Evolutionary conservation across 2,888 invertebrate species (phyloP).

Genomic region (Brachyptera putata): DNA sequence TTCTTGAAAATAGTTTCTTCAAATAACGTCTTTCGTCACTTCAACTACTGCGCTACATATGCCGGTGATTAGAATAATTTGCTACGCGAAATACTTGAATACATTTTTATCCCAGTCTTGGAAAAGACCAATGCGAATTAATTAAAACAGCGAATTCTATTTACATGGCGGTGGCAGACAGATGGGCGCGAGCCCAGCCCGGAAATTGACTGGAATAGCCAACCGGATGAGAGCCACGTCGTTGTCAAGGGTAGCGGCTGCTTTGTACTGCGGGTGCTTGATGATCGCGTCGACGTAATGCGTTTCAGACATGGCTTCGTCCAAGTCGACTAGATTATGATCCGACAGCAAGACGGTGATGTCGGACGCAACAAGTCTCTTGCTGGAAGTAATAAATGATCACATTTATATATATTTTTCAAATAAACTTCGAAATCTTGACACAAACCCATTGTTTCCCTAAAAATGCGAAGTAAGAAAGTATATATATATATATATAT

Average conservation of each 20-base stretch:
- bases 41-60: too few species aligned
- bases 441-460: too few species aligned
- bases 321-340: slow-evolving; percentile 35
- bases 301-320: slow-evolving; percentile 31
- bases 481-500: too few species aligned
- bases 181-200: slow-evolving; percentile 38
- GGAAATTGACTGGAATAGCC: slow-evolving; percentile 37
- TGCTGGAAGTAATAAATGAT: slow-evolving; percentile 8
- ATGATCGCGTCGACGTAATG: slow-evolving; percentile 34
- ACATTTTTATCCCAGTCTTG: too few species aligned
- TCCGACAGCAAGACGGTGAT: slow-evolving; percentile 36
- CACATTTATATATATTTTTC: slow-evolving; percentile 12
- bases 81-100: too few species aligned
- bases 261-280: slow-evolving; percentile 39
- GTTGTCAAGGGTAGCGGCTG: slow-evolving; percentile 33
- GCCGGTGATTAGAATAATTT: too few species aligned
- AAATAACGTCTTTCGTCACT: too few species aligned
- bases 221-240: slow-evolving; percentile 40
- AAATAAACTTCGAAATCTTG: too few species aligned
- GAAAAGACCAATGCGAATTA: too few species aligned
- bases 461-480: too few species aligned
- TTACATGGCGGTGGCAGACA: slow-evolving; percentile 37
- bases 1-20: too few species aligned
- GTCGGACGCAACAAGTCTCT: slow-evolving; percentile 12
- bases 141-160: too few species aligned